phyloP scores from a whole-genome alignment of 2,113 vertebrate species.

The Atherinomorus stipes region DNA sequence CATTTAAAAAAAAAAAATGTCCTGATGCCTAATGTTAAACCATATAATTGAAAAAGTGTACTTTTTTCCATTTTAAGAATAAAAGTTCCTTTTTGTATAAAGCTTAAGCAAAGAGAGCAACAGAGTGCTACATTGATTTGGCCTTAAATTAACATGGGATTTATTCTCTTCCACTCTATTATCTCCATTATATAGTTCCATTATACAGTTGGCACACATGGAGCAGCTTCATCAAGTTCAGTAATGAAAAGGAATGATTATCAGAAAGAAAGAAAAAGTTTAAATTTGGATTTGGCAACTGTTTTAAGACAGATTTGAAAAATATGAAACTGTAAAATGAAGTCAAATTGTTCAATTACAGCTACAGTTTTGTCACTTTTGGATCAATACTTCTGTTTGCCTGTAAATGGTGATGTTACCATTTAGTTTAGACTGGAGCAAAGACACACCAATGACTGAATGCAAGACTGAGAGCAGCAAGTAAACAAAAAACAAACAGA shows the following conservation, averaged over 20 bases:
- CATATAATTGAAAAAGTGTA: too few species aligned
- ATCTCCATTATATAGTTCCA: too few species aligned
- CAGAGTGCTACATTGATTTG: not conserved
- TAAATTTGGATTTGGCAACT: not conserved
- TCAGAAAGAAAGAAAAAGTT: too few species aligned
- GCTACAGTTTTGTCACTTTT: not conserved
- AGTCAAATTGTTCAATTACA: not conserved
- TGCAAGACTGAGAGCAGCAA: conserved; percentile 28
- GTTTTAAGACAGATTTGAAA: not conserved
- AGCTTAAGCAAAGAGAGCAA: not conserved
- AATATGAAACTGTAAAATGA: not conserved
- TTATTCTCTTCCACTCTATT: not conserved
- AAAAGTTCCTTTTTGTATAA: not conserved
- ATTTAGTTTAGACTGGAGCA: conserved; percentile 9
- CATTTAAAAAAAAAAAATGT: too few species aligned
- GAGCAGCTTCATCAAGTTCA: too few species aligned
- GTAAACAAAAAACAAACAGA: conserved; percentile 46
- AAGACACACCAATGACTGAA: conserved; percentile 43
- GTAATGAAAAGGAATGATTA: too few species aligned
- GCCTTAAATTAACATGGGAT: not conserved
- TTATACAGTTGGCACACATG: too few species aligned
- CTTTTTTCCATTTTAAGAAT: too few species aligned
- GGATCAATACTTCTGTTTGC: conserved; percentile 43
- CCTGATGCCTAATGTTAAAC: too few species aligned
- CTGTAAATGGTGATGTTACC: conserved; percentile 13